A percentile compares a stretch with the other conserved stretches of the same genome.
phyloP scores from a whole-genome alignment of 1,140 invertebrate genomes.

The Stegodyphus mimosarum region DNA sequence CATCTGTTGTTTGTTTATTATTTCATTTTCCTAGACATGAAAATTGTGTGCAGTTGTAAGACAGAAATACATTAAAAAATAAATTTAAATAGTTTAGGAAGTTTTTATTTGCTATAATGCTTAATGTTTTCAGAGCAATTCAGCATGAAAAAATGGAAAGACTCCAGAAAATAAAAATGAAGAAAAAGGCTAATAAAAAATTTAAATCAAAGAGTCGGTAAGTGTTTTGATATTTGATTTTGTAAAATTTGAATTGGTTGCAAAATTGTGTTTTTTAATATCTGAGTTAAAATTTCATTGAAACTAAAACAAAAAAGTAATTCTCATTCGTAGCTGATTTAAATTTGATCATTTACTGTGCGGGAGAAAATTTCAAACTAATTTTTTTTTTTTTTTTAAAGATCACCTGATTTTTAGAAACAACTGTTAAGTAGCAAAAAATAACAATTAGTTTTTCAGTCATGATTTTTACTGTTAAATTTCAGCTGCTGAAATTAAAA shows the following conservation, averaged over 20 bases:
- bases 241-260: background rate
- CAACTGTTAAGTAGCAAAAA: too few species aligned
- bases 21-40: background rate
- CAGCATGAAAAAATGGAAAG: conserved; percentile 41
- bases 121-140: conserved; percentile 19
- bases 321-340: too few species aligned
- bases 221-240: background rate
- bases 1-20: background rate
- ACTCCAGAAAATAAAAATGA: conserved; percentile 20
- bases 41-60: background rate
- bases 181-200: conserved; percentile 21
- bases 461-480: too few species aligned
- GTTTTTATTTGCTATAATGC: background rate
- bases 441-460: too few species aligned
- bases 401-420: too few species aligned
- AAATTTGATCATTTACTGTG: too few species aligned
- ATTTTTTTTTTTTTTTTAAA: too few species aligned
- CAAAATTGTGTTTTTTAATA: too few species aligned
- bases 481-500: too few species aligned
- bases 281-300: too few species aligned
- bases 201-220: conserved; percentile 58
- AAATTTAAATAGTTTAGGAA: background rate
- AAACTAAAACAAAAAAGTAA: too few species aligned
- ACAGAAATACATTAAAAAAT: background rate
- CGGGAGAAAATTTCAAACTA: too few species aligned